Percentiles rank a stretch among this genome's conserved stretches.
phyloP scores from a whole-genome alignment of 2,113 vertebrate genomes.

The Hippocampus barbouri region DNA sequence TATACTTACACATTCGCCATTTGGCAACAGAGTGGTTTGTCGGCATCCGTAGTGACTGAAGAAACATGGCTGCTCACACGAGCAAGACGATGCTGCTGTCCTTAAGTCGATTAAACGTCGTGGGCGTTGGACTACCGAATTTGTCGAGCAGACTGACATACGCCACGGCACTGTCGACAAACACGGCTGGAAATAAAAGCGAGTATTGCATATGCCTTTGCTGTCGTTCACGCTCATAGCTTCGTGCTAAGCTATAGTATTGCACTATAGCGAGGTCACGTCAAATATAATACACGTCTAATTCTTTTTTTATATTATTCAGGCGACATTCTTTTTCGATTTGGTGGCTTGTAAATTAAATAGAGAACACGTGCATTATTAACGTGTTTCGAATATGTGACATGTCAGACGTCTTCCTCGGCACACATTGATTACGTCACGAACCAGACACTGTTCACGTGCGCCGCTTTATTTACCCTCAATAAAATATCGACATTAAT shows the following conservation, averaged over 20 bases:
- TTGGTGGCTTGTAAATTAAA: too few species aligned
- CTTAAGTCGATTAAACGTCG: slow-evolving; percentile 49
- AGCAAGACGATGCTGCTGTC: slow-evolving; percentile 41
- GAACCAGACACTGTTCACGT: too few species aligned
- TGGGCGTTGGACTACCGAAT: slow-evolving; percentile 18
- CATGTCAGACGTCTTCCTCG: background rate
- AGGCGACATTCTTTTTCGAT: background rate
- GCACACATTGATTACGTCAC: background rate
- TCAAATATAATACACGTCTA: background rate
- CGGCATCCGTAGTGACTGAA: background rate
- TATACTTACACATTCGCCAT: background rate
- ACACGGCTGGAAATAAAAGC: slow-evolving; percentile 41
- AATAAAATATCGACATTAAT: too few species aligned
- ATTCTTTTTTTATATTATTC: too few species aligned
- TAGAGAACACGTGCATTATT: background rate
- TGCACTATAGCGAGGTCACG: background rate
- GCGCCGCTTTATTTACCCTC: too few species aligned
- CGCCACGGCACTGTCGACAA: slow-evolving; percentile 21
- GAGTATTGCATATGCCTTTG: slow-evolving; percentile 2
- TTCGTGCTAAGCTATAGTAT: slow-evolving; percentile 20
- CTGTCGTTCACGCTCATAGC: background rate
- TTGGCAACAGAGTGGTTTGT: background rate
- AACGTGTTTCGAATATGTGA: too few species aligned
- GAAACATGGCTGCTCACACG: slow-evolving; percentile 64
- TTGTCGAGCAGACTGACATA: slow-evolving; percentile 31